Evolutionary conservation across 2,797 vertebrate genomes (phyloP), one percentile per base, ranked within the genome.

Genomic region (Hippopotamyrus pictus): DNA sequence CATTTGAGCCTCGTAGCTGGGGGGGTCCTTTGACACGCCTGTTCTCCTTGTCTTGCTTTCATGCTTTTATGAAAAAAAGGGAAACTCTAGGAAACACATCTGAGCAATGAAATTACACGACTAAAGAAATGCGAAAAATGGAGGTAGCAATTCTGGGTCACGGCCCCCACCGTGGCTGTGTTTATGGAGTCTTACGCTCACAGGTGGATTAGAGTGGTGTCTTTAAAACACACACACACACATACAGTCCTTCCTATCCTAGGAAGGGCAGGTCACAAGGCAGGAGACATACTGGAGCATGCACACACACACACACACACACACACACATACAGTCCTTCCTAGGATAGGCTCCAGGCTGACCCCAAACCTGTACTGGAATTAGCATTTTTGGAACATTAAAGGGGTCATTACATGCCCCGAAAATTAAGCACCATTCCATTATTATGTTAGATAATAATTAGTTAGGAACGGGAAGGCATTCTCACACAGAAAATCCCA

Each of bases 311-410:
- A n/a, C n/a, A n/a, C n/a, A n/a, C n/a, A n/a, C n/a, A n/a, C n/a
- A n/a, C n/a, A n/a, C n/a, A n/a, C n/a, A n/a, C n/a, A n/a, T n/a
- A n/a, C n/a, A n/a, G n/a, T n/a, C n/a, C n/a, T n/a, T 73, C 65
- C 65, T 69, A 69, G 9, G 62, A 69, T 12, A 33, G 69, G 69
- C 69, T 79, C 17, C 73, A 79, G 73, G 33, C 65, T 33, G 9
- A 73, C 65, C 65, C 65, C 65, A 73, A 73, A 73, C 65, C 65
- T 73, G 65, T 79, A 79, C 37, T 79, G 73, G 73, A 41, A 79
- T 79, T 79, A n/a, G 19, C 73, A 79, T 41, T 79, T 79, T 41
- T 41, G 33, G 73, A 44, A 44, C 41, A 44, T n/a, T 44, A n/a
- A 41, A n/a, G 37, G 37, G 73, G 73, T 79, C 73, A 79, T 79